These are phyloP conservation scores for Myotis planiceps DNA, from an alignment of 2,797 vertebrate genomes.

Conservation along the genomic window DNA sequence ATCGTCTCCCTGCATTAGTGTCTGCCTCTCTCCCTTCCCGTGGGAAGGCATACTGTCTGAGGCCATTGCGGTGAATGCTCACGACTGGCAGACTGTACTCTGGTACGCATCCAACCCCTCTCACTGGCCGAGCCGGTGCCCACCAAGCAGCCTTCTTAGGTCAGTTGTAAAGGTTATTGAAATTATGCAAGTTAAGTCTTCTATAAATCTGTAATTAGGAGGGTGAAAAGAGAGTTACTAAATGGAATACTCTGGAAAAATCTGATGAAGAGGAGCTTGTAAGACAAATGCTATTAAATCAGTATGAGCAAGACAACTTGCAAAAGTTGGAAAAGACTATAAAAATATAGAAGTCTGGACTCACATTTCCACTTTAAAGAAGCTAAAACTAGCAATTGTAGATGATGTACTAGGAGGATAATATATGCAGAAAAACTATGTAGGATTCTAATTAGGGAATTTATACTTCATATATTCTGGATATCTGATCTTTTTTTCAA, in stretches of 20 bases:
- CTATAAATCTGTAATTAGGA: not conserved
- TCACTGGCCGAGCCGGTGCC: not conserved
- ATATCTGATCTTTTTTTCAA: not conserved
- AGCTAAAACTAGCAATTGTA: not conserved
- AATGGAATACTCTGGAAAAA: not conserved
- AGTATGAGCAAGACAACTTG: not conserved
- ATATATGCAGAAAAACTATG: not conserved
- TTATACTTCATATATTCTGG: not conserved
- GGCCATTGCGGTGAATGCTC: no score
- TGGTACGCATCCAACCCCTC: fast-evolving
- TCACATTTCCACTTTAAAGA: not conserved
- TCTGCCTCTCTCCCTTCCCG: not conserved
- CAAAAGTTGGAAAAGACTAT: not conserved
- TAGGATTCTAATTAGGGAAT: not conserved
- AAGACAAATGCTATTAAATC: conserved; percentile 7
- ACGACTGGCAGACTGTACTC: not conserved
- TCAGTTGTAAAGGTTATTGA: not conserved
- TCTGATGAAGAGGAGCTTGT: not conserved
- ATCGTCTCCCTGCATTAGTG: no score
- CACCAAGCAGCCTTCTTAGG: not conserved
- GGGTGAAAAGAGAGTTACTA: not conserved
- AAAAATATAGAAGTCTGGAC: not conserved
- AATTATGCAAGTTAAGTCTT: not conserved
- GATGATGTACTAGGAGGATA: not conserved
- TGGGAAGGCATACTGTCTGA: not conserved